Conservation (phyloP, 2,113 vertebrate genomes). For the Struthio camelus region DNA sequence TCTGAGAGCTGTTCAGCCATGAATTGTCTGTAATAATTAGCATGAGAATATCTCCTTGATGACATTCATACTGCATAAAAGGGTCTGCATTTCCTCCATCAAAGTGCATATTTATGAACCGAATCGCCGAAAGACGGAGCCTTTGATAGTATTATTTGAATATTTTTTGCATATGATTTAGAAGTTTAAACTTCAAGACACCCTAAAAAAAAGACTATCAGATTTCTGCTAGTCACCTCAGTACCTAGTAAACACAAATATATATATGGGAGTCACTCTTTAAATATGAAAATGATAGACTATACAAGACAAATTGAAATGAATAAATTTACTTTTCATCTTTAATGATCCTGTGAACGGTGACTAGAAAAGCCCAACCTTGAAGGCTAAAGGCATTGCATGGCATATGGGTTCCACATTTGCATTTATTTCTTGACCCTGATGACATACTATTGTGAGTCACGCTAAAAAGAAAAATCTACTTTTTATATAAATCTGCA, state of each 20-base stretch:
- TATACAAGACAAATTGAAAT: not conserved
- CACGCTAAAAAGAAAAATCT: not conserved
- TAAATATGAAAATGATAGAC: conserved; percentile 39
- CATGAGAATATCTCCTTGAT: conserved; percentile 77
- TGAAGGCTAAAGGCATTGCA: not conserved
- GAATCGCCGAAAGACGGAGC: conserved; percentile 34
- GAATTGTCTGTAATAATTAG: conserved; percentile 74
- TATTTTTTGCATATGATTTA: conserved; percentile 66
- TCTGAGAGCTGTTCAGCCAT: conserved; percentile 62
- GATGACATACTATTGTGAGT: not conserved
- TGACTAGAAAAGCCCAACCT: not conserved
- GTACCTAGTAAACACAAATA: conserved; percentile 52
- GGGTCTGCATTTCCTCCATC: conserved; percentile 63
- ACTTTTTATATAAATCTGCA: fast-evolving
- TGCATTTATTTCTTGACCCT: not conserved
- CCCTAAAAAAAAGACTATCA: conserved; percentile 36
- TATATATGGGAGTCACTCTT: not conserved
- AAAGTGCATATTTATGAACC: conserved; percentile 76
- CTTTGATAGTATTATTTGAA: conserved; percentile 71
- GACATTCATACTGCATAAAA: conserved; percentile 75
- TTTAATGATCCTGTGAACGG: not conserved
- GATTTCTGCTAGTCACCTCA: conserved; percentile 18
- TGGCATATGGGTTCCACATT: not conserved
- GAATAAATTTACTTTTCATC: conserved; percentile 49
- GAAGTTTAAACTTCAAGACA: conserved; percentile 55